phyloP scores from a whole-genome alignment of 2,797 vertebrate genomes.

The Furcifer pardalis region DNA sequence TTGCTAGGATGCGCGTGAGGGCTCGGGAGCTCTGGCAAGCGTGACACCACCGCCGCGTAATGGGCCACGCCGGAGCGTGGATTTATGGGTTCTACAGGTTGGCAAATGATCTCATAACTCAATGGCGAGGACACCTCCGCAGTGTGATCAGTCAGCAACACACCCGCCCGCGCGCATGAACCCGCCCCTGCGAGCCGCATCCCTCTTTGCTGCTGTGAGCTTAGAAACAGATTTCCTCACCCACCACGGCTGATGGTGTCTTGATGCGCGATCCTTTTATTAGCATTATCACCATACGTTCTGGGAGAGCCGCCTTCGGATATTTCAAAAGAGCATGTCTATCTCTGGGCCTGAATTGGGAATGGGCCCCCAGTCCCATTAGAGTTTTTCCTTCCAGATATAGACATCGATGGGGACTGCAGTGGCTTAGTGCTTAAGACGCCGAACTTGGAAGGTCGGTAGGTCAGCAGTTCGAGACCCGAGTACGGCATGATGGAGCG shows the following conservation, averaged over 20 bases:
- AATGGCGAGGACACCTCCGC: background rate
- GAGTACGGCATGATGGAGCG: too few relatives aligned
- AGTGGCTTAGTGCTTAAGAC: too few relatives aligned
- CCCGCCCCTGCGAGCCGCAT: background rate
- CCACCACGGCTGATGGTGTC: background rate
- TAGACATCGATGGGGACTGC: too few relatives aligned
- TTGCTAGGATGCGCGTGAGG: conserved; percentile 45
- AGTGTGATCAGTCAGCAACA: background rate
- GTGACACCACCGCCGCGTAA: background rate
- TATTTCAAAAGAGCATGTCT: background rate
- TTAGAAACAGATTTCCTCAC: conserved; percentile 8
- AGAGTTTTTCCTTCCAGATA: too few relatives aligned
- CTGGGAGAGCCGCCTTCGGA: background rate
- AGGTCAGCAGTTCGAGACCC: too few relatives aligned
- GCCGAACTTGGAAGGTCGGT: too few relatives aligned
- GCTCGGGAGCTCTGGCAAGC: conserved; percentile 49
- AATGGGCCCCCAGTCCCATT: too few relatives aligned
- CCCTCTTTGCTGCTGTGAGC: background rate
- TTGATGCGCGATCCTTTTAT: background rate
- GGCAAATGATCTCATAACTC: conserved; percentile 48
- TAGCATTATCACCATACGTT: background rate
- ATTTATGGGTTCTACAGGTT: conserved; percentile 10
- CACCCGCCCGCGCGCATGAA: background rate
- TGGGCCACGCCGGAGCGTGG: background rate
- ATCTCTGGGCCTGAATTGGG: conserved; percentile 24